Conservation (phyloP, 2,797 vertebrate species). For the Threskiornis aethiopicus region DNA sequence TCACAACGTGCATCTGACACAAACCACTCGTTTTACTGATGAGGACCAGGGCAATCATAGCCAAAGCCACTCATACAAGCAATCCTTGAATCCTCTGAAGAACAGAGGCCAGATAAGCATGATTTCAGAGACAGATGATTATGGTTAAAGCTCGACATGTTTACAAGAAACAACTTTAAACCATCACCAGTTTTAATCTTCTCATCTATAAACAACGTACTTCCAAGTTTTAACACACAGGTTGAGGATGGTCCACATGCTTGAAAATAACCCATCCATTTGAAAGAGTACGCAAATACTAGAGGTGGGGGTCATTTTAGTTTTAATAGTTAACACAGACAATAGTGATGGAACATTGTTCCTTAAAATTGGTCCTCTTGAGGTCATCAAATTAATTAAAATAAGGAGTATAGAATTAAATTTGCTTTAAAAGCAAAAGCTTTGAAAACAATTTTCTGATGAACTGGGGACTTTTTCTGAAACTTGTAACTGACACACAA, state of each 20-base stretch:
- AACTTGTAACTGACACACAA: background rate
- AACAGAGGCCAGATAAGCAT: background rate
- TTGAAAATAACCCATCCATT: background rate
- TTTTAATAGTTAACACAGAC: background rate
- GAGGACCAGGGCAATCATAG: background rate
- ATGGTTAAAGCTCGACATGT: background rate
- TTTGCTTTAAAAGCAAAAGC: background rate
- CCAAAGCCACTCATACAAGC: background rate
- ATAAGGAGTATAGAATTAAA: background rate
- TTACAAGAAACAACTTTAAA: background rate
- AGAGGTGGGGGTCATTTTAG: background rate
- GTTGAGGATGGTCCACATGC: background rate
- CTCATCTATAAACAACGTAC: background rate
- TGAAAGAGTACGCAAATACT: background rate
- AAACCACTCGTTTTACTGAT: accelerated
- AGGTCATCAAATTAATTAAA: background rate
- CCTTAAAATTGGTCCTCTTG: background rate
- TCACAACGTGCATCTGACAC: background rate
- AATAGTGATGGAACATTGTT: background rate
- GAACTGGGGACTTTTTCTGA: background rate
- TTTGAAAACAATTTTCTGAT: background rate
- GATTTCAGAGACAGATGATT: background rate
- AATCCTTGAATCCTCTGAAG: background rate
- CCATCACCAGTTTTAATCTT: background rate
- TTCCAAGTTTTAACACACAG: accelerated